Evolutionary conservation across 2,888 invertebrate genomes (phyloP).

Genomic region (Lampropteryx suffumata): DNA sequence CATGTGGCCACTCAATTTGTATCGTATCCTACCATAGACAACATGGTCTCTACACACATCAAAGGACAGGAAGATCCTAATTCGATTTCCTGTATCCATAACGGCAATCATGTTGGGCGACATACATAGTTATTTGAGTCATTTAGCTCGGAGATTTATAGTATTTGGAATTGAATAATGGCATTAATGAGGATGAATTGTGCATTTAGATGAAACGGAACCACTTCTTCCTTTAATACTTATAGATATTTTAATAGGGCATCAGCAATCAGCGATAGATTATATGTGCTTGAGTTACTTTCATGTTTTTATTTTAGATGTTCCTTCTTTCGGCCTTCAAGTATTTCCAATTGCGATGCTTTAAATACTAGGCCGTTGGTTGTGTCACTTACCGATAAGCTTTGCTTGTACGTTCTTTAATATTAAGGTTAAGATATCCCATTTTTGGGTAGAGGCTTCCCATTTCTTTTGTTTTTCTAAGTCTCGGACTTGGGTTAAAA

Average conservation of each 20-base stretch:
- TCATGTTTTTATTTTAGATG: too few relatives aligned
- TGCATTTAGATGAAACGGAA: slow-evolving; percentile 6
- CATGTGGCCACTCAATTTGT: slow-evolving; percentile 5
- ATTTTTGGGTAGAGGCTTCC: too few relatives aligned
- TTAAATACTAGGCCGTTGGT: too few relatives aligned
- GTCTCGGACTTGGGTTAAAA: too few relatives aligned
- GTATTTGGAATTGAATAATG: slow-evolving; percentile 19
- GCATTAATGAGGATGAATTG: slow-evolving; percentile 16
- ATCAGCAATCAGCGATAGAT: too few relatives aligned
- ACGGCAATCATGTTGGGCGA: slow-evolving; percentile 17
- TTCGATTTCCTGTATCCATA: slow-evolving; percentile 29
- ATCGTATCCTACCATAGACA: neutral
- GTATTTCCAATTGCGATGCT: too few relatives aligned
- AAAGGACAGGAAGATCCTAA: slow-evolving; percentile 34
- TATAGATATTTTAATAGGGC: neutral
- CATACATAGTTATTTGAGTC: slow-evolving; percentile 9
- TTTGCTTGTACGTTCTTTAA: too few relatives aligned
- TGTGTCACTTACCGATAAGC: too few relatives aligned
- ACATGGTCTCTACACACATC: slow-evolving; percentile 24
- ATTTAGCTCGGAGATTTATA: slow-evolving; percentile 20
- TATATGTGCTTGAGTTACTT: too few relatives aligned
- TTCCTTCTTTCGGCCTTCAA: too few relatives aligned
- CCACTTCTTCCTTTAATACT: neutral
- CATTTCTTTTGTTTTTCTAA: too few relatives aligned
- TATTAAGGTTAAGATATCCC: too few relatives aligned